Evolutionary conservation across 1,140 invertebrate species (phyloP).

Genomic region (Drosophila parvula): DNA sequence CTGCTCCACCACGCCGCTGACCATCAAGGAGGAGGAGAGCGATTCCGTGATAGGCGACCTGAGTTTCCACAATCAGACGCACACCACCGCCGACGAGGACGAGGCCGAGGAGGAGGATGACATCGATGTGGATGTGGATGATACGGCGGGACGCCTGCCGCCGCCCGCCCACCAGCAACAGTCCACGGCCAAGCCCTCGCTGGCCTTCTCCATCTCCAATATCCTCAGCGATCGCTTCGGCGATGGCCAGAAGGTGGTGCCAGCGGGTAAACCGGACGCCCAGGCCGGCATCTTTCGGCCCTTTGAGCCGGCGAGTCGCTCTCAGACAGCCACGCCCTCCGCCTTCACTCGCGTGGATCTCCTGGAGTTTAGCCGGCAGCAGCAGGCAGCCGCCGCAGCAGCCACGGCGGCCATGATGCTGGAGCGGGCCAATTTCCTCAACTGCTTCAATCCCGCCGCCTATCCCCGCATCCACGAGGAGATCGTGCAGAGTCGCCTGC

Average conservation of each 20-base stretch:
- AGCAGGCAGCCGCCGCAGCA: conserved; percentile 76
- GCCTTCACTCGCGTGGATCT: conserved; percentile 81
- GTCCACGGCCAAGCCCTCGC: conserved; percentile 70
- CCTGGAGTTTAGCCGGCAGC: conserved; percentile 78
- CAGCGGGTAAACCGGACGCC: conserved; percentile 27
- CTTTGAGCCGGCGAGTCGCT: conserved; percentile 69
- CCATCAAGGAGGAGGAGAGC: conserved; percentile 82
- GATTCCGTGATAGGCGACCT: conserved; percentile 81
- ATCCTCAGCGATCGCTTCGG: conserved; percentile 83
- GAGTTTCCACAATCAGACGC: conserved; percentile 76
- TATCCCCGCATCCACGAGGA: conserved; percentile 84
- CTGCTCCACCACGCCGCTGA: conserved; percentile 73
- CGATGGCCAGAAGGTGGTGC: conserved; percentile 48
- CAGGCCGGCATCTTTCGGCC: conserved; percentile 74
- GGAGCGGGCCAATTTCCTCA: conserved; percentile 80
- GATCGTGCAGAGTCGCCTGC: conserved; percentile 77
- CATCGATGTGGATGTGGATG: conserved; percentile 80
- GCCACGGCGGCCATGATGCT: conserved; percentile 82
- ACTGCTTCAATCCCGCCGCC: conserved; percentile 82
- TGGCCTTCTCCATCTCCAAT: conserved; percentile 83
- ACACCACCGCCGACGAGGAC: conserved; percentile 52
- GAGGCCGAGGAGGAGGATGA: conserved; percentile 76
- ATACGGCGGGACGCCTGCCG: conserved; percentile 57
- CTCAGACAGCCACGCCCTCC: conserved; percentile 67
- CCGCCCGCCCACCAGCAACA: conserved; percentile 75